phyloP scores from a whole-genome alignment of 2,797 vertebrate species.

The Chrysocyon brachyurus region DNA sequence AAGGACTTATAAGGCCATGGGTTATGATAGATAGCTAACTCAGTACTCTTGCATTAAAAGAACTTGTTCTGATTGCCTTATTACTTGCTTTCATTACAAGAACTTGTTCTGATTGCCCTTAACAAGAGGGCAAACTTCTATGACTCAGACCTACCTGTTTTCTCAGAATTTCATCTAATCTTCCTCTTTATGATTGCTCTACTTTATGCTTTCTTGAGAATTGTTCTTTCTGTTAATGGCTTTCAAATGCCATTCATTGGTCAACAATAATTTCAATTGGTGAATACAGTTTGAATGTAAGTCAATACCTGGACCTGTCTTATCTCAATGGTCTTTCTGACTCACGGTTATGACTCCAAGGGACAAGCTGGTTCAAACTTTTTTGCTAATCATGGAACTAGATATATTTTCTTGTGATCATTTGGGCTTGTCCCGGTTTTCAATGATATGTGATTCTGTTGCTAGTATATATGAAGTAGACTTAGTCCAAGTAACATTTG shows the following conservation, averaged over 20 bases:
- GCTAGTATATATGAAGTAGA: background rate
- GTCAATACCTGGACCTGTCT: background rate
- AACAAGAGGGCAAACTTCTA: background rate
- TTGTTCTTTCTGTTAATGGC: background rate
- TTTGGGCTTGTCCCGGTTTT: background rate
- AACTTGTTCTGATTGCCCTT: background rate
- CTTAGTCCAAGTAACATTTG: background rate
- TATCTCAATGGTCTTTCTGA: background rate
- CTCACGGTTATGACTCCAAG: background rate
- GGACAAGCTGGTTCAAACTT: background rate
- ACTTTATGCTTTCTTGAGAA: background rate
- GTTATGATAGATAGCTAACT: background rate
- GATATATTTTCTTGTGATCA: background rate
- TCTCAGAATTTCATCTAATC: background rate
- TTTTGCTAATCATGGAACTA: background rate
- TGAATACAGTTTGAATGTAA: background rate
- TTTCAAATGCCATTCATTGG: background rate
- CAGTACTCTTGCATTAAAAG: background rate
- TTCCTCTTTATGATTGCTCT: background rate
- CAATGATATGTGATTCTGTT: background rate
- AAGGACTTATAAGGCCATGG: background rate
- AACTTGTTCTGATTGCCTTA: background rate
- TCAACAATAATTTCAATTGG: background rate
- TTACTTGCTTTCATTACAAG: background rate
- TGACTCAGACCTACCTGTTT: background rate